A percentile compares a stretch with the other conserved stretches of the same genome.
Conservation (phyloP, 2,888 invertebrate species). For the Hetaerina titia region DNA sequence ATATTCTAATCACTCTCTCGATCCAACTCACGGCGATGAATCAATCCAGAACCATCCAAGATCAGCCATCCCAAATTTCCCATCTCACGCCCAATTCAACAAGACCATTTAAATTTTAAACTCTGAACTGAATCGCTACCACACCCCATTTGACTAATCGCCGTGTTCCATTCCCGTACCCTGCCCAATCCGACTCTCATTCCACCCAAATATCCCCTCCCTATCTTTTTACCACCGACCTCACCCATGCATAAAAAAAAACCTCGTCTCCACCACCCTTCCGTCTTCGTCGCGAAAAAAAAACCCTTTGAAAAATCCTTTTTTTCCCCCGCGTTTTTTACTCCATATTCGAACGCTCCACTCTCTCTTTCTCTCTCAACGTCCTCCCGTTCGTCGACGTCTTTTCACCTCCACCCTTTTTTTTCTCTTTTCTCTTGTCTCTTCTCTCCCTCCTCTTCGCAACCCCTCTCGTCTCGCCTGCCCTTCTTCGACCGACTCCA, state of each 20-base stretch:
- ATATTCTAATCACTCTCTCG: not conserved
- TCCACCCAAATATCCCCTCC: not conserved
- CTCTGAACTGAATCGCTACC: not conserved
- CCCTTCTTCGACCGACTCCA: slow-evolving; percentile 70
- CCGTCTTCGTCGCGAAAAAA: not conserved
- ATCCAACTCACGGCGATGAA: not conserved
- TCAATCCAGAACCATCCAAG: not conserved
- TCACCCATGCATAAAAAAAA: not conserved
- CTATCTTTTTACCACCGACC: not conserved
- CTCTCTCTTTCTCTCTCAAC: not conserved
- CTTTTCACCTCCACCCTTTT: not conserved
- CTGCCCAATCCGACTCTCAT: not conserved
- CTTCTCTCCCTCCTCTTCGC: not conserved
- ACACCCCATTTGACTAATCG: slow-evolving; percentile 44
- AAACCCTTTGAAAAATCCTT: not conserved
- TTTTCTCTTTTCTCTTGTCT: slow-evolving; percentile 33
- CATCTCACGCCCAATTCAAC: not conserved
- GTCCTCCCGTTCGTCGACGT: not conserved
- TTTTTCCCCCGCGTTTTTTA: not conserved
- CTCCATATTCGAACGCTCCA: not conserved
- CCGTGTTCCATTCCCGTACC: not conserved
- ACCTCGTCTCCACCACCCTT: not conserved
- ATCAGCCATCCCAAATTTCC: not conserved
- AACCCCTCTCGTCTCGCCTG: not conserved
- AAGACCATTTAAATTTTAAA: not conserved